phyloP scores from a whole-genome alignment of 2,113 vertebrate species.

The Pelecanus crispus region DNA sequence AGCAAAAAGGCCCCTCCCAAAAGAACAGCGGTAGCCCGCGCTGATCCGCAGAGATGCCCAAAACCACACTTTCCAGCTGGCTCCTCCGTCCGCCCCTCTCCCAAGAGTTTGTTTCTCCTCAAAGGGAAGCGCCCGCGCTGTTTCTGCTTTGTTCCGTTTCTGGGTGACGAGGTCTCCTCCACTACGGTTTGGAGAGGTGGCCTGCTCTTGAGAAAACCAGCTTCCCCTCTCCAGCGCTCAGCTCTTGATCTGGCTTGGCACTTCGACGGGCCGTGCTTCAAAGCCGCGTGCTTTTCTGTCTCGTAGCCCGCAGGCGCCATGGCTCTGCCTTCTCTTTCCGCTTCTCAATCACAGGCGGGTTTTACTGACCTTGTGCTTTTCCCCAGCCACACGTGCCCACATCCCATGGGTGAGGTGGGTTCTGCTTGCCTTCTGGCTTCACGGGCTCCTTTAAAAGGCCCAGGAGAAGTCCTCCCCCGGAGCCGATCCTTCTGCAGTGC shows the following conservation, averaged over 20 bases:
- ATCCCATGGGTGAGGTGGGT: not conserved
- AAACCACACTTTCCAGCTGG: not conserved
- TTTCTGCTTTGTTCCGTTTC: not conserved
- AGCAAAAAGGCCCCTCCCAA: not conserved
- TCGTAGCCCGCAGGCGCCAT: not conserved
- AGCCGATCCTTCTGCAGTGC: not conserved
- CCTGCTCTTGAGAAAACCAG: not conserved
- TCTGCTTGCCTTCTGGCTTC: not conserved
- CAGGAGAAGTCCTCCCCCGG: not conserved
- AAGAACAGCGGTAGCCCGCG: fast-evolving
- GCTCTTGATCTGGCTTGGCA: not conserved
- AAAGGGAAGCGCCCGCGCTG: not conserved
- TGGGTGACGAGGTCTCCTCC: not conserved
- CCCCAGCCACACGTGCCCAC: not conserved
- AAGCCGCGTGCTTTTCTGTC: not conserved
- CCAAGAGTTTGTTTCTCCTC: not conserved
- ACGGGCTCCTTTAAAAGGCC: not conserved
- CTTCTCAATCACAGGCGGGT: not conserved
- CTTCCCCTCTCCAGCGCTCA: not conserved
- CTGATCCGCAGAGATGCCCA: not conserved
- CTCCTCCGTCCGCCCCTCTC: not conserved
- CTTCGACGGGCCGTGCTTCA: fast-evolving
- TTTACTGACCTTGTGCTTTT: not conserved
- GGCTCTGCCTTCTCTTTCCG: not conserved
- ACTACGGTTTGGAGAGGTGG: not conserved